Evolutionary conservation across 2,113 vertebrate species (phyloP), one percentile per base, ranked within the genome.

Genomic region (Oryzias celebensis): DNA sequence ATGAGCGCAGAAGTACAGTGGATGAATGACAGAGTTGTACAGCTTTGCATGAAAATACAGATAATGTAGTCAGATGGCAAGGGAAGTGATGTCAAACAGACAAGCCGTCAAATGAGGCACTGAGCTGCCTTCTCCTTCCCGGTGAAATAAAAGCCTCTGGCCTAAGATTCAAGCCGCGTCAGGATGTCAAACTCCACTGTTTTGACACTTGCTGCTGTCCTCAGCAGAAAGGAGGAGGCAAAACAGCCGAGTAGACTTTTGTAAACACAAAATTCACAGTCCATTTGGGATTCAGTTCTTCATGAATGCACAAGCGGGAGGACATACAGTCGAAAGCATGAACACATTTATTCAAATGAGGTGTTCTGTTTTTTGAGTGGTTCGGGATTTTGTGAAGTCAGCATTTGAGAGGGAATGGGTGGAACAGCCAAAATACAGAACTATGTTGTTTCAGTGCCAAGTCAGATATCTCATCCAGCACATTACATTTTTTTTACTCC

Each of bases 121-220:
- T 31, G 71, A 85, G 80, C 65, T 73, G 57, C 80, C 59, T 72
- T 54, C 65, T 74, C 58, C 46, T 45, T 78, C 68, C 62, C 60
- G 16, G 46, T 62, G 62, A 74, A 70, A 75, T 85, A 88, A 91
- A 85, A 90, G 88, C 73, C 78, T 57, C 71, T 78, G 81, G 82
- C 85, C 81, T 58, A 64, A 82, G 78, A 89, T 73, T 75, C 82
- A 86, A 80, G 80, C 80, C 50, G 62, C 62, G 69, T 85, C 82
- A 85, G 80, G 70, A 83, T 87, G 81, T 90, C 87, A 85, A 74
- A 66, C 70, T 68, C 62, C 51, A 49, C 65, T 82, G 83, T 75
- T 87, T 82, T 89, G 89, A 89, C 89, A 87, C 68, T 66, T 62
- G 50, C 55, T 83, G 88, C 87, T 81, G 79, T 89, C 82, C 82